phyloP scores from a whole-genome alignment of 2,888 invertebrate genomes.

The Papilio elwesi region DNA sequence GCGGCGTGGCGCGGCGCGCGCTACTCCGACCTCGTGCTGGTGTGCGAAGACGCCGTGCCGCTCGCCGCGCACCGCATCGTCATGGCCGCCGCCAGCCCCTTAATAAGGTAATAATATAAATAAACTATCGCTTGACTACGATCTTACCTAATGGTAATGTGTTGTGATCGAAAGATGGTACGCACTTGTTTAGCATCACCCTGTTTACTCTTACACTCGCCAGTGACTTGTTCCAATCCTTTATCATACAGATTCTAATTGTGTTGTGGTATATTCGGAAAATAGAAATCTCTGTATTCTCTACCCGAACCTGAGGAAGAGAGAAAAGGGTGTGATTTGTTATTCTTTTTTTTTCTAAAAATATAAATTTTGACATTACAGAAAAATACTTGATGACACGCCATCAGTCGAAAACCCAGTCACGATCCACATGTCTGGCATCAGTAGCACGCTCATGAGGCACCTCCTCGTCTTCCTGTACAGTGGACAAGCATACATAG shows the following conservation, averaged over 20 bases:
- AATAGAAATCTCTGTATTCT: no score
- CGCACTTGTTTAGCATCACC: no score
- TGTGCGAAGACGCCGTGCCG: constrained; percentile 93
- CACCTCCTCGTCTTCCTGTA: constrained; percentile 93
- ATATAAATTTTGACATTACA: constrained; percentile 57
- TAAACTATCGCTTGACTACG: no score
- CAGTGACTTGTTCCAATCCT: no score
- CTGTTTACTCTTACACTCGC: no score
- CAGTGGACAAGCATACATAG: constrained; percentile 92
- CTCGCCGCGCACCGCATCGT: constrained; percentile 93
- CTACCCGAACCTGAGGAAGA: no score
- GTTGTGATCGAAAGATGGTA: no score
- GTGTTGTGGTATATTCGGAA: no score
- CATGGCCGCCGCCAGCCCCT: constrained; percentile 93
- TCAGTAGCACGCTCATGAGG: constrained; percentile 90
- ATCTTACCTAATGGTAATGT: no score
- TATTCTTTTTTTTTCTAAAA: background rate
- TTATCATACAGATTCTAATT: no score
- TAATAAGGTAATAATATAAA: constrained; percentile 85
- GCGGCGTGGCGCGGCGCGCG: constrained; percentile 94
- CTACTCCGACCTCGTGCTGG: constrained; percentile 93
- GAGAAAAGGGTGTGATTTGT: no score
- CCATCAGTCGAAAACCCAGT: constrained; percentile 88
- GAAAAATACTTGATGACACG: constrained; percentile 89
- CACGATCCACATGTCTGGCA: constrained; percentile 93